Evolutionary conservation across 2,113 vertebrate species (phyloP).

Genomic region (Arvicanthis niloticus): DNA sequence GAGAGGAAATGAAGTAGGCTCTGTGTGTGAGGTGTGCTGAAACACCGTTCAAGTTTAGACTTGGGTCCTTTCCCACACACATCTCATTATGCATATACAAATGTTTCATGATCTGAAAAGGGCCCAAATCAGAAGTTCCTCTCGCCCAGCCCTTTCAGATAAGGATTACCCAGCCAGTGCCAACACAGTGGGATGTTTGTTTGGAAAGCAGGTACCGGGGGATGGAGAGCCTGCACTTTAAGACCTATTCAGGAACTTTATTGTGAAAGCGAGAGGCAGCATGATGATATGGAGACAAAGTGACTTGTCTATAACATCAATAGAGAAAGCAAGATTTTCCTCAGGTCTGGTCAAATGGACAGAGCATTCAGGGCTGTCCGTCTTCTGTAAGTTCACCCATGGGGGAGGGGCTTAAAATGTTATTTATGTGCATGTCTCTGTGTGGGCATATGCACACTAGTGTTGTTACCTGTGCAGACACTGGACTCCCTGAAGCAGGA

Average conservation of each 20-base stretch:
- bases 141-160: not conserved
- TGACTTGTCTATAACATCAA: not conserved
- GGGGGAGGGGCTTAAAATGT: not conserved
- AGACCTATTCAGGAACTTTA: not conserved
- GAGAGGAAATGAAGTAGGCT: not conserved
- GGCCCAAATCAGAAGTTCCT: not conserved
- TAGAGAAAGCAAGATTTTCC: not conserved
- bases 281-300: not conserved
- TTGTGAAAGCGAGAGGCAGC: not conserved
- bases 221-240: not conserved
- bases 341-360: not conserved
- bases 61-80: not conserved
- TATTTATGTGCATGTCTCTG: not conserved
- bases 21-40: not conserved
- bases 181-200: not conserved
- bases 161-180: not conserved
- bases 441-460: not conserved
- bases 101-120: not conserved
- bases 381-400: not conserved
- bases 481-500: not conserved
- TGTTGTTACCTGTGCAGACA: not conserved
- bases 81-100: not conserved
- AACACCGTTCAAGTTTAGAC: not conserved
- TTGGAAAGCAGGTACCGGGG: not conserved
- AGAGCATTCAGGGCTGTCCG: accelerated